phyloP scores from a whole-genome alignment of 2,797 vertebrate species.

The Pangasius larnaudii region DNA sequence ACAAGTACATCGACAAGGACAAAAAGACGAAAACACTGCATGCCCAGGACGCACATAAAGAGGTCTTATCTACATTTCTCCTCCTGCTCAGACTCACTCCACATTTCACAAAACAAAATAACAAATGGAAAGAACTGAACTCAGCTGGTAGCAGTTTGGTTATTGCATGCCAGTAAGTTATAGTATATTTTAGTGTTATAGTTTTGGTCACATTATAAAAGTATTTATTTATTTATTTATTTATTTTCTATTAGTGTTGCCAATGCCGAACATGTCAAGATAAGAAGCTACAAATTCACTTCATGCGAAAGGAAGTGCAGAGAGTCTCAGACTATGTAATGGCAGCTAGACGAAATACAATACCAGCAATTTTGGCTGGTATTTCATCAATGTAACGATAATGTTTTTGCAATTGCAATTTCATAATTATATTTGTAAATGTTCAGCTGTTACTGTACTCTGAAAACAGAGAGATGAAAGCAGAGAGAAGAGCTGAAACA shows the following conservation, averaged over 20 bases:
- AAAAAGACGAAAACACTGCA: slow-evolving; percentile 32
- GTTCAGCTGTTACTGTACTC: background rate
- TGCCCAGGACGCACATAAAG: slow-evolving; percentile 13
- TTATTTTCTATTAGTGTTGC: background rate
- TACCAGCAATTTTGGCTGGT: no score
- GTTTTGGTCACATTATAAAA: slow-evolving; percentile 10
- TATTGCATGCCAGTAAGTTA: background rate
- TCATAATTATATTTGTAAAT: background rate
- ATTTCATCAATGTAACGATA: background rate
- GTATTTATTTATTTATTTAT: slow-evolving; percentile 35
- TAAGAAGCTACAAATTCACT: background rate
- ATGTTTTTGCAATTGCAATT: background rate
- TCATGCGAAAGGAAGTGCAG: background rate
- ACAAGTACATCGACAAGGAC: slow-evolving; percentile 29
- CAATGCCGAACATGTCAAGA: background rate
- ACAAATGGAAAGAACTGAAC: background rate
- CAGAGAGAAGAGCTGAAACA: background rate
- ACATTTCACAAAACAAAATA: background rate
- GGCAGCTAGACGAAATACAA: background rate
- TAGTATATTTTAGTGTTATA: slow-evolving; percentile 5
- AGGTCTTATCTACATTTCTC: background rate
- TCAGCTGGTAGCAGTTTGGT: background rate
- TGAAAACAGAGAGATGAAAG: background rate
- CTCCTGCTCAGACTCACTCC: background rate
- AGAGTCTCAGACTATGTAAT: background rate